Evolutionary conservation across 2,888 invertebrate species (phyloP), one percentile per base, ranked within the genome.

Genomic region (Macrostomum cliftonense): DNA sequence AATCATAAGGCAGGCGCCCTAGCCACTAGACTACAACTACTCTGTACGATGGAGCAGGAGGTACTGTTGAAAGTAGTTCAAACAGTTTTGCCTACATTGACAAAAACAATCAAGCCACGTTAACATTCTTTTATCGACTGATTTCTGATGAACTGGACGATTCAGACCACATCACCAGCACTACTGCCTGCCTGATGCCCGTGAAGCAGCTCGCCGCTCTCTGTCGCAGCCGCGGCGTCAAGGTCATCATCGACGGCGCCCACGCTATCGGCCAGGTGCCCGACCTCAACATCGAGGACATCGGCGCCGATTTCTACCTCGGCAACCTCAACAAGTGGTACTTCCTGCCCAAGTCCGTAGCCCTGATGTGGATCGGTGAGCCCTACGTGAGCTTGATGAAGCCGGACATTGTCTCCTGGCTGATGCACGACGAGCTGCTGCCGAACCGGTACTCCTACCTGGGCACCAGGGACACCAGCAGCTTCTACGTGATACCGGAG

Each of bases 121-220:
- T n/a, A n/a, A n/a, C n/a, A n/a, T n/a, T n/a, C n/a, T n/a, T n/a
- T n/a, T n/a, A n/a, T n/a, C n/a, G n/a, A n/a, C n/a, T n/a, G n/a
- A n/a, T n/a, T n/a, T n/a, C n/a, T n/a, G n/a, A n/a, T n/a, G n/a
- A n/a, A n/a, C n/a, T n/a, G n/a, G n/a, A n/a, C n/a, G n/a, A n/a
- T n/a, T n/a, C n/a, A 65, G 65, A 67, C 50, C 60, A 62, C 43
- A 65, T 67, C 28, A 60, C 63, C 1, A 61, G 63, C 39, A 56
- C 61, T 1, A 59, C 62, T 7, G 54, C 63, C 7, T 52, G 62
- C 1, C n/a, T 60, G 17, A 50, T 64, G 52, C 67, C 67, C 0
- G 51, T 64, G 2, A 57, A 59, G 43, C 56, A 58, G 43, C 49
- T 67, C 12, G 53, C 58, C 4, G 46, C 54, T 9, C 47, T 63